Base-by-base conservation (phyloP, 2,888 invertebrate species). In the Sipunculus nudus region DNA sequence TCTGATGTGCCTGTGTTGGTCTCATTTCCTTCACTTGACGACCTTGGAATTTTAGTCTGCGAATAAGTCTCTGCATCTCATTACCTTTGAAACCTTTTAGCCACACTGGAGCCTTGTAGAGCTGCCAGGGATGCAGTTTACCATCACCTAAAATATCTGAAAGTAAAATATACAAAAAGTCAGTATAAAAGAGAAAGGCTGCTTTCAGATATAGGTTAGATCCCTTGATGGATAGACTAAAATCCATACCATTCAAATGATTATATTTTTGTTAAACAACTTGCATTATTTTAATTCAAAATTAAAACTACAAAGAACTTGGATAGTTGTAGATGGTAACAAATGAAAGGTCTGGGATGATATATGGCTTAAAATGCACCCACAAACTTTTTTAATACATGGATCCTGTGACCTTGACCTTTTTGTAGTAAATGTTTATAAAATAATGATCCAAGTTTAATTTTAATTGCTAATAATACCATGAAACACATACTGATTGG, bases 81-180 rank as follows among this genome's bases (percentile, higher is more conserved):
- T 92, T 91, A 0, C 93, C 96, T 19, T 87, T 88, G 47, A 94
- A 90, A 49, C 96, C 97, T 74, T 92, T 88, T 35, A 98, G 86
- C 96, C 96, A 98, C 0, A 88, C 84, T 0, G 97, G 97, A 5
- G 95, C 88, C 63, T 90, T 89, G 16, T 94, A 83, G 16, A 96
- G 88, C 78, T 89, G 90, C 0, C 91, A 90, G 0, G 97, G 96
- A 81, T 95, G 93, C 5, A 91, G 71, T 19, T 87, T 87, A 32
- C 92, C 93, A 77, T 91, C 89, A 1, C 97, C 97, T 53, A 98
- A 86, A 60, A 98, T 95, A 81, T 98, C 87, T 85, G 72, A 32
- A 74, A 70, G 35, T 59, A 54, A 57, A 45, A 53, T 53, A 5
- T 16, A 40, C 38, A 60, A 16, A 19, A 43, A 43, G 10, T 16